Evolutionary conservation across 1,140 invertebrate genomes (phyloP).

Genomic region (Chironomus striatipennis): DNA sequence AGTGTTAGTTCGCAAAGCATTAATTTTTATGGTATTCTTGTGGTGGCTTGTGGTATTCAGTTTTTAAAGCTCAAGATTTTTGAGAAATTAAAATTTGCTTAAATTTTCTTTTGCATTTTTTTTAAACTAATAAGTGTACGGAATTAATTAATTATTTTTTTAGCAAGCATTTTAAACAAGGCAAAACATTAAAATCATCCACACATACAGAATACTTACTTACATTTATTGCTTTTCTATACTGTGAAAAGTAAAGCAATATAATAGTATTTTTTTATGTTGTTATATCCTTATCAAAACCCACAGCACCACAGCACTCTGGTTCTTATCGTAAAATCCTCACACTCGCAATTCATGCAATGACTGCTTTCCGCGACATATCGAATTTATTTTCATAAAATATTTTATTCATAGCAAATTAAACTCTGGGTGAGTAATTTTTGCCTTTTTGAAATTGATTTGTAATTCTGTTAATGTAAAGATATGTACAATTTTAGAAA

Average conservation of each 20-base stretch:
- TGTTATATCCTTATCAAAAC: neutral
- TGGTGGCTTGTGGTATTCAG: too few relatives aligned
- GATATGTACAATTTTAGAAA: too few relatives aligned
- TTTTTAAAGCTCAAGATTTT: neutral
- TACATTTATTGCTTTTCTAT: neutral
- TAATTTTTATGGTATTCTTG: neutral
- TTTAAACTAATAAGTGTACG: too few relatives aligned
- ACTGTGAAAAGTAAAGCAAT: neutral
- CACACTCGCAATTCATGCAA: constrained; percentile 11
- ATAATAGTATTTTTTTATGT: constrained; percentile 3
- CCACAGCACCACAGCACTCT: neutral
- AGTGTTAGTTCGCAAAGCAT: neutral
- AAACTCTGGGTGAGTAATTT: too few relatives aligned
- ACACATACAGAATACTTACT: neutral
- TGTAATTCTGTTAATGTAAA: too few relatives aligned
- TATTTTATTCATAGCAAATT: too few relatives aligned
- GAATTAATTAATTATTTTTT: too few relatives aligned
- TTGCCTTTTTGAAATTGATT: too few relatives aligned
- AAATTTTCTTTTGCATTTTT: too few relatives aligned
- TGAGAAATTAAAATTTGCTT: neutral
- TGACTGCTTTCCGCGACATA: neutral
- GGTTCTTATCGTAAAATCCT: constrained; percentile 2
- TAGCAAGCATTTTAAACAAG: too few relatives aligned
- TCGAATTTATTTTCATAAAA: constrained; percentile 3
- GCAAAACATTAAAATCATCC: too few relatives aligned